Evolutionary conservation across 1,140 invertebrate genomes (phyloP), one percentile per base, ranked within the genome.

Genomic region (Drosophila chauvacae): DNA sequence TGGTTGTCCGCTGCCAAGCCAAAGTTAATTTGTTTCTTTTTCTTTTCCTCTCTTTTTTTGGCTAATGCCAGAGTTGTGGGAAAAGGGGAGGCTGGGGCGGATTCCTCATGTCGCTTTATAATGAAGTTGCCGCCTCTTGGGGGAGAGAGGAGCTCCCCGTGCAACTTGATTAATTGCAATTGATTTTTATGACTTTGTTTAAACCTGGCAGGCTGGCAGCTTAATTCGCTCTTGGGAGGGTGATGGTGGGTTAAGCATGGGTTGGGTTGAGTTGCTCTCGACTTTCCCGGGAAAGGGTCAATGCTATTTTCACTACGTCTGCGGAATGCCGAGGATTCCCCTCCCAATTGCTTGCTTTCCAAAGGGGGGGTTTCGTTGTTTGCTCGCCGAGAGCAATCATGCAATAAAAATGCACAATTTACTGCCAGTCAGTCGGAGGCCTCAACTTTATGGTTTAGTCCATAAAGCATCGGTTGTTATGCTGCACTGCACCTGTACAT

Each of bases 111-210:
- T 73, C 70, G 70, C 42, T 73, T 73, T 73, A 72, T 73, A 73
- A 73, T 73, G 45, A 73, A 73, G 70, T 60, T 73, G 70, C 70
- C 28, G 69, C 69, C 11, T 35, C 50, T 71, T 14, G 14, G 14
- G 7, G 42, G 35, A 4, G 63, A 28, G 18, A 28, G 23, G n/a
- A 30, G 28, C 48, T 9, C 26, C 26, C 48, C 56, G 50, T 56
- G 47, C 56, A 58, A 61, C 70, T 82, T 82, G 80, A 82, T 82
- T 82, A 82, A 82, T 82, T 82, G 80, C 80, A 82, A 82, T 82
- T 82, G 80, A 82, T 78, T 74, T 82, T 82, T 82, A 82, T 82
- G 75, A 82, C 65, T 81, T 77, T 77, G 73, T 81, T 81, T 81
- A 72, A 73, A 73, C 77, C 53, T 55, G 51, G 53, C 55, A 47